These are phyloP conservation scores for Tamandua tetradactyla DNA, from an alignment of 2,797 vertebrate genomes.

Conservation along the genomic window DNA sequence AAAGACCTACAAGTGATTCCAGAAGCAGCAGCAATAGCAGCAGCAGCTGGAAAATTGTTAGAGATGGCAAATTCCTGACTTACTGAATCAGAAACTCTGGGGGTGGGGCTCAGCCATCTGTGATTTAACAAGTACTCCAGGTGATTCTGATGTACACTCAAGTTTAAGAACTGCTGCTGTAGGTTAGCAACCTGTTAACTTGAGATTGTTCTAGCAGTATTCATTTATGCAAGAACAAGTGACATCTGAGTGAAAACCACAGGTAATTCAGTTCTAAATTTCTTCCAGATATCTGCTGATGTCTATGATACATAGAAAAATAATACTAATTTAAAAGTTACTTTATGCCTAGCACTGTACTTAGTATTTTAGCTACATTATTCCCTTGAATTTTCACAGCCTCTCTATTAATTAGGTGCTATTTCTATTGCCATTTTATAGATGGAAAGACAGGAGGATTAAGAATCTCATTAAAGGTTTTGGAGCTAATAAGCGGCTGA, in stretches of 20 bases:
- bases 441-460: conserved; percentile 60
- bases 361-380: conserved; percentile 17
- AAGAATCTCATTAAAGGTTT: conserved; percentile 64
- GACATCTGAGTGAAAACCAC: not conserved
- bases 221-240: not conserved
- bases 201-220: not conserved
- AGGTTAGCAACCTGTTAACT: not conserved
- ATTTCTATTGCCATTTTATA: conserved; percentile 71
- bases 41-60: not conserved
- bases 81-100: not conserved
- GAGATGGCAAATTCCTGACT: not conserved
- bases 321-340: conserved; percentile 10
- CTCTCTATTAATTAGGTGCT: conserved; percentile 52
- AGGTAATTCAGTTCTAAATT: not conserved
- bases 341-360: not conserved
- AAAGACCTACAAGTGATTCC: not conserved
- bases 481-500: conserved; percentile 55
- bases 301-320: not conserved
- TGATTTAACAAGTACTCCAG: not conserved
- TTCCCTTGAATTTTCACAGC: conserved; percentile 35
- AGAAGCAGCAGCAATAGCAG: not conserved
- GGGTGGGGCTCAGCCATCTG: not conserved
- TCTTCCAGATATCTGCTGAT: not conserved
- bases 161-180: not conserved
- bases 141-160: not conserved